A percentile compares a stretch with the other conserved stretches of the same genome.
These are phyloP conservation scores for Scophthalmus maximus DNA, from an alignment of 2,113 vertebrate genomes.

Conservation along the genomic window DNA sequence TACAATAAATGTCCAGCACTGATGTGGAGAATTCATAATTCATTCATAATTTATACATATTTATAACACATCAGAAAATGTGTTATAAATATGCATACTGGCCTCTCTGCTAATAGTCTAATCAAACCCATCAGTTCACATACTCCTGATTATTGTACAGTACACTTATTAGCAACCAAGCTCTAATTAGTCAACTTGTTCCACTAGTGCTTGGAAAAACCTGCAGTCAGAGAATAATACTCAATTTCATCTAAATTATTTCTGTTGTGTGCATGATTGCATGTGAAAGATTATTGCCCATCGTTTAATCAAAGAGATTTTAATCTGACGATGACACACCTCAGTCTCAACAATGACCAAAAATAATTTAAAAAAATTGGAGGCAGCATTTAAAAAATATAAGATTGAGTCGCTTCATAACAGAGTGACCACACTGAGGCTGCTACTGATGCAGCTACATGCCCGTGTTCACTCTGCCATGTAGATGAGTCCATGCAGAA, in stretches of 20 bases:
- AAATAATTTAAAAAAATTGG: too few species aligned
- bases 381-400: too few species aligned
- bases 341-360: not conserved
- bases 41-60: constrained; percentile 39
- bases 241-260: too few species aligned
- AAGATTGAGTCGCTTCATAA: too few species aligned
- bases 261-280: too few species aligned
- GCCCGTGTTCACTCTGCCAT: not conserved
- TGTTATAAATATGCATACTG: constrained; percentile 21
- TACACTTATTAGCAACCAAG: not conserved
- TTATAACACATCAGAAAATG: constrained; percentile 14
- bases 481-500: constrained; percentile 99
- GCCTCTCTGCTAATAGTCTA: not conserved
- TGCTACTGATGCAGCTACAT: too few species aligned
- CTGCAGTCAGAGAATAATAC: too few species aligned
- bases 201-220: too few species aligned
- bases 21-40: constrained; percentile 39
- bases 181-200: not conserved
- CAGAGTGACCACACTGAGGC: too few species aligned
- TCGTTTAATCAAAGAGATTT: not conserved
- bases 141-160: not conserved
- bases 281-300: not conserved
- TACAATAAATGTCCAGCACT: not conserved
- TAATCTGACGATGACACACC: not conserved
- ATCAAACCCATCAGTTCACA: not conserved